A percentile compares a stretch with the other conserved stretches of the same genome.
Conservation (phyloP, 2,113 vertebrate genomes). For the Protobothrops flavoviridis region DNA sequence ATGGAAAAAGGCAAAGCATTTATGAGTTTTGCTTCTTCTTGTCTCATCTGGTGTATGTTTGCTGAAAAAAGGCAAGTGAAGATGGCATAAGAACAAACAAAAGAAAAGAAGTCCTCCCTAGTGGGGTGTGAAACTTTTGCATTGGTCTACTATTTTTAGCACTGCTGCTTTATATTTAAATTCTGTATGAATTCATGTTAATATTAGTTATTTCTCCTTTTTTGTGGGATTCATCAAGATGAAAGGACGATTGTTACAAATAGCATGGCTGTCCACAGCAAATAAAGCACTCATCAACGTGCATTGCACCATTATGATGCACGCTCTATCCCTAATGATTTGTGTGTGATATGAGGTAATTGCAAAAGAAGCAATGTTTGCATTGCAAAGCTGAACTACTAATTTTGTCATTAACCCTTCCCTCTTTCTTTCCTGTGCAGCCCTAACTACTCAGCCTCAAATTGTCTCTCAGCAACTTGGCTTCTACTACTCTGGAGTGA, state of each 20-base stretch:
- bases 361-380: background rate
- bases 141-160: too few species aligned
- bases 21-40: background rate
- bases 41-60: background rate
- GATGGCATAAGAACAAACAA: background rate
- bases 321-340: background rate
- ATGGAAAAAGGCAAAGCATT: background rate
- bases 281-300: background rate
- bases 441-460: background rate
- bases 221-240: background rate
- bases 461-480: background rate
- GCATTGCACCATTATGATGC: background rate
- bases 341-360: background rate
- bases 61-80: background rate
- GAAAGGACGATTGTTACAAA: background rate
- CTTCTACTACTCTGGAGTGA: background rate
- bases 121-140: background rate
- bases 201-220: background rate
- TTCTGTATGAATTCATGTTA: background rate
- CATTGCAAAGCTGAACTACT: background rate
- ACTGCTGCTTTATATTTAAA: background rate
- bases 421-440: background rate
- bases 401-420: background rate
- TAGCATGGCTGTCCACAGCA: background rate
- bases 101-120: background rate